Percentiles rank a stretch among this genome's conserved stretches.
phyloP scores from a whole-genome alignment of 2,113 vertebrate genomes.

The Crotalus helleri region DNA sequence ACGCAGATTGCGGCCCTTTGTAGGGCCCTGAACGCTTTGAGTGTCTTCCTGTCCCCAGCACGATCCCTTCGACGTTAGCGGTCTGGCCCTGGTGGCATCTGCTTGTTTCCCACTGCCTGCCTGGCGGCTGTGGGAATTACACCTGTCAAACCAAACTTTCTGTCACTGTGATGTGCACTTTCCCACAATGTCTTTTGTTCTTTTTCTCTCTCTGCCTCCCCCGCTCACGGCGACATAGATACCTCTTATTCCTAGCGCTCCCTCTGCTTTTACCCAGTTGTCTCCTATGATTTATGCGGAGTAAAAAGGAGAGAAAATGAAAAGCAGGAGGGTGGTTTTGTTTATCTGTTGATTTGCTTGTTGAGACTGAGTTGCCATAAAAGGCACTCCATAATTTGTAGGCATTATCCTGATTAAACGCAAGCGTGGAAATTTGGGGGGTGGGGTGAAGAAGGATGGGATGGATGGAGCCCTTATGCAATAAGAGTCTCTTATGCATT shows the following conservation, averaged over 20 bases:
- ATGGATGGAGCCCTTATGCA: constrained; percentile 31
- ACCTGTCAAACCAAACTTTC: constrained; percentile 75
- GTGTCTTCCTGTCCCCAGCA: constrained; percentile 16
- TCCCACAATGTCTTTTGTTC: constrained; percentile 71
- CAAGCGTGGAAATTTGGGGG: constrained; percentile 78
- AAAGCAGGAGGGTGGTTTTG: constrained; percentile 37
- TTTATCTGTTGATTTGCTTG: constrained; percentile 39
- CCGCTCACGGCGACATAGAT: background rate
- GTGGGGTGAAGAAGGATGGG: constrained; percentile 2
- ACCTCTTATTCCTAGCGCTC: constrained; percentile 1
- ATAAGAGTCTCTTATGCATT: constrained; percentile 73
- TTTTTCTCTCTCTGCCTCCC: constrained; percentile 14
- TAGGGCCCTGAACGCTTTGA: constrained; percentile 20
- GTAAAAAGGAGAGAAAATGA: background rate
- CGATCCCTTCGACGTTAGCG: constrained; percentile 28
- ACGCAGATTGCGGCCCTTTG: background rate
- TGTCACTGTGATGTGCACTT: constrained; percentile 72
- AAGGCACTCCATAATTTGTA: constrained; percentile 85
- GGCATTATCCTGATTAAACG: constrained; percentile 77
- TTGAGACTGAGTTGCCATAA: constrained; percentile 69
- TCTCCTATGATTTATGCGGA: constrained; percentile 67
- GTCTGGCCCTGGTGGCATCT: constrained; percentile 64
- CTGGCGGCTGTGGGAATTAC: constrained; percentile 68
- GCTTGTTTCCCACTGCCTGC: constrained; percentile 65
- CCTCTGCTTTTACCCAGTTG: constrained; percentile 69